Percentiles rank a stretch among this genome's conserved stretches.
Evolutionary conservation across 2,113 vertebrate genomes (phyloP).

Genomic region (Melanocharis versteri): DNA sequence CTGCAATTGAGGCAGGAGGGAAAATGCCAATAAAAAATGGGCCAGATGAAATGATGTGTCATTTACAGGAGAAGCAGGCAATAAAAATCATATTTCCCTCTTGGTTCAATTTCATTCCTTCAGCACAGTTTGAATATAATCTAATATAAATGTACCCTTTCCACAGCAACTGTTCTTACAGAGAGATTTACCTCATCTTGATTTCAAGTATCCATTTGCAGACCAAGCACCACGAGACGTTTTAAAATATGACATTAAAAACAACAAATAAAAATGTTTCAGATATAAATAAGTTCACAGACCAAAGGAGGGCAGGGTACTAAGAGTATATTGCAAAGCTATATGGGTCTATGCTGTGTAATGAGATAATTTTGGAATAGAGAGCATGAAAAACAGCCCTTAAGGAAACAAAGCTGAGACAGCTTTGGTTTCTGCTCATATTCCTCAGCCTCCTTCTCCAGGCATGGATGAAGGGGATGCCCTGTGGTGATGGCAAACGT

Average conservation of each 20-base stretch:
- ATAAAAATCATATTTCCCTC: not conserved
- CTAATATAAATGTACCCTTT: not conserved
- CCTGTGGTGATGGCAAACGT: not conserved
- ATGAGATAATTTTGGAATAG: not conserved
- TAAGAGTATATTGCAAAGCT: not conserved
- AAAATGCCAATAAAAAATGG: constrained; percentile 57
- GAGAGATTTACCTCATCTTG: not conserved
- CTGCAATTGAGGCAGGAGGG: constrained; percentile 57
- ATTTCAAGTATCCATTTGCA: not conserved
- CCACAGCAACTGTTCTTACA: not conserved
- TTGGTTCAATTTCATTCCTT: not conserved
- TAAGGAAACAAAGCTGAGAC: not conserved
- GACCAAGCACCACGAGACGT: not conserved
- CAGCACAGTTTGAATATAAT: not conserved
- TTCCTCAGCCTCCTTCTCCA: not conserved
- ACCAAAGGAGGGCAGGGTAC: not conserved
- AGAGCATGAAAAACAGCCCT: not conserved
- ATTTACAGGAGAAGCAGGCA: constrained; percentile 32
- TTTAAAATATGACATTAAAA: not conserved
- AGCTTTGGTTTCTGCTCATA: not conserved
- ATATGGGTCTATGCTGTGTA: not conserved
- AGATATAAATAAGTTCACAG: not conserved
- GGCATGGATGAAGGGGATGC: not conserved
- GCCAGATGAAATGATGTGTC: constrained; percentile 63
- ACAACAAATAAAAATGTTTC: not conserved